Percentiles rank a stretch among this genome's conserved stretches.
Evolutionary conservation across 2,888 invertebrate species (phyloP).

Genomic region (Colostygia pectinataria): DNA sequence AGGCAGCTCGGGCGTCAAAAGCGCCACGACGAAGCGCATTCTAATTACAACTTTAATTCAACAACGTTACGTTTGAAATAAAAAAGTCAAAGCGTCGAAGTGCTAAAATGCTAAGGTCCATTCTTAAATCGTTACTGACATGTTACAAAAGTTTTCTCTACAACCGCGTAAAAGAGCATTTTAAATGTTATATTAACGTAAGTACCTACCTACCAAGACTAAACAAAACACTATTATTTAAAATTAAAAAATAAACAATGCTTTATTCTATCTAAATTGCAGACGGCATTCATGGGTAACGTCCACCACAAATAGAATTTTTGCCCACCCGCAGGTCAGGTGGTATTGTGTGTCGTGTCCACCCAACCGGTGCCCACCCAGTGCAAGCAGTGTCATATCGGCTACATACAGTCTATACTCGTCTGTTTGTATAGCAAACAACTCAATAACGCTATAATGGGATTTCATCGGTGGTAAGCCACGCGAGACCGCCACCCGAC

Average conservation of each 20-base stretch:
- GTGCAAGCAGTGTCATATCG: constrained; percentile 52
- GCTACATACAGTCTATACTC: constrained; percentile 44
- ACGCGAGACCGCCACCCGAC: constrained; percentile 62
- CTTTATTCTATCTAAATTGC: constrained; percentile 3
- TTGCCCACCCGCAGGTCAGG: constrained; percentile 40
- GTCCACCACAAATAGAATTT: constrained; percentile 43
- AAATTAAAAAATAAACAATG: neutral
- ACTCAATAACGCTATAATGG: constrained; percentile 78
- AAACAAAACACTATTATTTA: neutral
- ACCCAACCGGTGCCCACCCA: constrained; percentile 40
- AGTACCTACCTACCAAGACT: too few relatives aligned
- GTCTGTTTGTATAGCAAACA: constrained; percentile 60
- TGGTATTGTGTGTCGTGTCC: constrained; percentile 45
- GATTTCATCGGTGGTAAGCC: constrained; percentile 70
- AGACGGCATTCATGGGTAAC: constrained; percentile 26
- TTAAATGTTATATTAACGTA: too few relatives aligned
- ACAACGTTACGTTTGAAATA: too few relatives aligned
- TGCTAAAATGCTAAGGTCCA: too few relatives aligned
- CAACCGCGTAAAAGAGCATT: too few relatives aligned
- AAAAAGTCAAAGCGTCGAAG: too few relatives aligned
- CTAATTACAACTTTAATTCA: too few relatives aligned
- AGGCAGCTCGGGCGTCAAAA: too few relatives aligned
- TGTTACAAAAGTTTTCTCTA: too few relatives aligned
- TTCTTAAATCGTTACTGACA: too few relatives aligned
- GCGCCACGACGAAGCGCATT: too few relatives aligned